Conservation (phyloP, 2,113 vertebrate species). For the human (Homo sapiens) region DNA sequence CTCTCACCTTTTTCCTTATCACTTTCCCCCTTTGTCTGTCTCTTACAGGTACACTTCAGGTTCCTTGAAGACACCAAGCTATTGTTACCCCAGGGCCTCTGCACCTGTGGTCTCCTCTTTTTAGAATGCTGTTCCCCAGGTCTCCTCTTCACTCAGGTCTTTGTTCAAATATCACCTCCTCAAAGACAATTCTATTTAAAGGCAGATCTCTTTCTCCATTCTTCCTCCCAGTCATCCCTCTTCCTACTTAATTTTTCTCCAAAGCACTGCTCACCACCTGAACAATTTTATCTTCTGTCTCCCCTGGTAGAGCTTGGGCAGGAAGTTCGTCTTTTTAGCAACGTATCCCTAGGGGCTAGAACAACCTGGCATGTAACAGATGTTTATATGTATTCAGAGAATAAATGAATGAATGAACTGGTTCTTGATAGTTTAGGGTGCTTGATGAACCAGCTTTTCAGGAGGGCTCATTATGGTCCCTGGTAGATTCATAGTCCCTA, state of each 20-base stretch:
- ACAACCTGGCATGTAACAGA: background rate
- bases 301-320: background rate
- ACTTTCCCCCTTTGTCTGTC: background rate
- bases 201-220: background rate
- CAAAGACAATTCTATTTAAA: conserved; percentile 18
- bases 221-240: background rate
- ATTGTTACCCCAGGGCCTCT: background rate
- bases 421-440: background rate
- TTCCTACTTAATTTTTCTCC: background rate
- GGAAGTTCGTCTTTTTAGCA: conserved; percentile 24
- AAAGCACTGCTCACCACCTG: background rate
- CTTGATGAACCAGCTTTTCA: background rate
- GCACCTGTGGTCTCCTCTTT: background rate
- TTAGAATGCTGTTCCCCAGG: background rate
- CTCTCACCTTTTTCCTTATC: background rate
- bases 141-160: background rate
- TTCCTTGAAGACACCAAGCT: background rate
- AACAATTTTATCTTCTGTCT: background rate
- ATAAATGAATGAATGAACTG: background rate
- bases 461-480: background rate
- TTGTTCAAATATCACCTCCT: background rate
- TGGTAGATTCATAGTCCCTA: background rate
- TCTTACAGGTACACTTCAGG: background rate
- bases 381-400: background rate
- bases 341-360: background rate